Conservation (phyloP, 2,888 invertebrate genomes). For the Aspidapion aeneum region DNA sequence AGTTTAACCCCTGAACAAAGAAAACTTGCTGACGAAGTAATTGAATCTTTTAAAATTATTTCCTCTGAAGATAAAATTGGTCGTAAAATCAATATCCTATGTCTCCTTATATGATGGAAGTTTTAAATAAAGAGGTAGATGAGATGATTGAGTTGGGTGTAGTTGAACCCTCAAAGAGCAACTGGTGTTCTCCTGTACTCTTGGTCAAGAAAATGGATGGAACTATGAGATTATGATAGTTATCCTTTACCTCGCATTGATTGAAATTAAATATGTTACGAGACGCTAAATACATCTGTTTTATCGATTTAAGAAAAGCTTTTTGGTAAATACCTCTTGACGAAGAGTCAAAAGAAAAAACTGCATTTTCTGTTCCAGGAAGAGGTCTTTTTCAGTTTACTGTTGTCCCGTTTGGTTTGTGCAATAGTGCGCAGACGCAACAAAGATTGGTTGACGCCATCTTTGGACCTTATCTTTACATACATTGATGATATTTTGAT, state of each 20-base stretch:
- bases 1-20: not conserved
- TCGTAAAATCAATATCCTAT: constrained; percentile 10
- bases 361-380: constrained; percentile 36
- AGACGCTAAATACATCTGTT: constrained; percentile 18
- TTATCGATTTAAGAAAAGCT: constrained; percentile 20
- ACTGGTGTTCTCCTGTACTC: constrained; percentile 16
- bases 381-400: constrained; percentile 31
- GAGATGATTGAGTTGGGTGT: constrained; percentile 20
- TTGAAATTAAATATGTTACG: too few species aligned
- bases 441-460: constrained; percentile 15
- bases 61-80: too few species aligned
- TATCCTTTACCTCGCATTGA: too few species aligned
- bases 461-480: too few species aligned
- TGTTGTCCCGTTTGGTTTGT: constrained; percentile 8
- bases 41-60: constrained; percentile 13
- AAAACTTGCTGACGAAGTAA: constrained; percentile 10
- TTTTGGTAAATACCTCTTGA: too few species aligned
- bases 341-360: constrained; percentile 31
- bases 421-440: constrained; percentile 11
- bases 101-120: constrained; percentile 19
- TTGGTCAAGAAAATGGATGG: constrained; percentile 22
- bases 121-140: constrained; percentile 19
- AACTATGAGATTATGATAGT: too few species aligned
- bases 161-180: constrained; percentile 13
- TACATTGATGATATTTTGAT: too few species aligned